Base-by-base conservation (phyloP, 2,888 invertebrate species). In the Geotrupes spiniger region DNA sequence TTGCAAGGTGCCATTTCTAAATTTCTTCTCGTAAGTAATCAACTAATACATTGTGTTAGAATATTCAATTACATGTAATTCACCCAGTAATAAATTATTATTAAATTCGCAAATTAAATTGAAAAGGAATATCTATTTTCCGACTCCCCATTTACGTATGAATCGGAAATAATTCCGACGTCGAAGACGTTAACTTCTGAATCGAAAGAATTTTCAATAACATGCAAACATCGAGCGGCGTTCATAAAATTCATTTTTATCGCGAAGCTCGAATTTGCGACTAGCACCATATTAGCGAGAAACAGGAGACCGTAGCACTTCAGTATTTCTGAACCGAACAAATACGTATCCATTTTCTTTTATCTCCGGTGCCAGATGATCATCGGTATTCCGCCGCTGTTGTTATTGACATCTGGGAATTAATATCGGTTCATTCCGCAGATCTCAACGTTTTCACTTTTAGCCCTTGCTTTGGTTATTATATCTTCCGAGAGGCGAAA, bases 351-450 rank as follows among this genome's bases (percentile, higher is more conserved):
- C 21, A 36, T 43, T 36, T 43, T 43, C 17, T 43, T 36, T 43
- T 33, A 36, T 43, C 43, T 33, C 36, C 43, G 33, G 36, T 10
- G 31, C 36, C 36, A 36, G 12, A 42, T 17, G 43, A 43, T 43
- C 43, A 43, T 43, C 36, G 36, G 43, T 43, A 43, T 43, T 43
- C 43, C 10, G 25, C 12, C 12, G 26, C 25, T 36, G 43, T 43
- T 43, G 43, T 43, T 43, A 43, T 43, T 43, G 43, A 17, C 43
- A 43, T 43, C 43, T 33, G 12, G 21, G 36, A 43, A 43, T 43
- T 43, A 43, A 43, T 43, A 36, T 43, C 10, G 43, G 16, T 31
- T 36, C 36, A 33, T 12, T 14, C 9, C 10, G 14, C 15, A 15
- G 33, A 33, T 4, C 10, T 12, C 33, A 8, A 8, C 14, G 2